Evolutionary conservation across 2,888 invertebrate genomes (phyloP).

Genomic region (Punctoribates punctum): DNA sequence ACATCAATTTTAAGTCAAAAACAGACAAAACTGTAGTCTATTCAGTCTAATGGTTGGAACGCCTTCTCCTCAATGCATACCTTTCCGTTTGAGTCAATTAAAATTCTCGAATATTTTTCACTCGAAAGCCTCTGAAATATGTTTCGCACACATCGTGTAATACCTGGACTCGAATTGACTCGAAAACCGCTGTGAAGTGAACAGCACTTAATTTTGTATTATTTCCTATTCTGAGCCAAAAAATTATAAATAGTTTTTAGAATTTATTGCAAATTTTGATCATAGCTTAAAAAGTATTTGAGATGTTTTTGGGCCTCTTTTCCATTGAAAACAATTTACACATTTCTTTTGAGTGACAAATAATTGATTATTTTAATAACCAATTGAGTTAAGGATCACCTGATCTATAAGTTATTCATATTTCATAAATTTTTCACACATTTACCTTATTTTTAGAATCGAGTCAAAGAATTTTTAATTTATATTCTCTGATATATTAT

Average conservation of each 20-base stretch:
- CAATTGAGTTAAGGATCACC: too few species aligned
- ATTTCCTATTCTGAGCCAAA: neutral
- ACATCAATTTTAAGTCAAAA: slow-evolving; percentile 10
- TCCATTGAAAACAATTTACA: neutral
- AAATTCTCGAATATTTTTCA: neutral
- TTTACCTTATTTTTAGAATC: too few species aligned
- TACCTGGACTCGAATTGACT: neutral
- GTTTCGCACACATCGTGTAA: neutral
- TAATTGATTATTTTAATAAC: slow-evolving; percentile 2
- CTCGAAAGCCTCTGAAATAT: slow-evolving; percentile 14
- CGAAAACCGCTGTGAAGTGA: neutral
- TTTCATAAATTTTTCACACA: too few species aligned
- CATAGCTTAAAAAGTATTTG: neutral
- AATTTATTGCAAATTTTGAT: neutral
- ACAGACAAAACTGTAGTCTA: neutral
- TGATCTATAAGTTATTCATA: too few species aligned
- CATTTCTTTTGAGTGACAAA: neutral
- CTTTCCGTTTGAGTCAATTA: neutral
- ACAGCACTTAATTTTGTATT: neutral
- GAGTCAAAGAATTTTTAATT: too few species aligned
- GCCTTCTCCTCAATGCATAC: neutral
- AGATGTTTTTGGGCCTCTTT: neutral
- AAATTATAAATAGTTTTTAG: slow-evolving; percentile 12
- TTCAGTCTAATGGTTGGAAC: neutral
- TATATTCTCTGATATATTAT: too few species aligned